These are phyloP conservation scores for Xanthia icteritia DNA, from an alignment of 2,888 invertebrate species.

Conservation along the genomic window DNA sequence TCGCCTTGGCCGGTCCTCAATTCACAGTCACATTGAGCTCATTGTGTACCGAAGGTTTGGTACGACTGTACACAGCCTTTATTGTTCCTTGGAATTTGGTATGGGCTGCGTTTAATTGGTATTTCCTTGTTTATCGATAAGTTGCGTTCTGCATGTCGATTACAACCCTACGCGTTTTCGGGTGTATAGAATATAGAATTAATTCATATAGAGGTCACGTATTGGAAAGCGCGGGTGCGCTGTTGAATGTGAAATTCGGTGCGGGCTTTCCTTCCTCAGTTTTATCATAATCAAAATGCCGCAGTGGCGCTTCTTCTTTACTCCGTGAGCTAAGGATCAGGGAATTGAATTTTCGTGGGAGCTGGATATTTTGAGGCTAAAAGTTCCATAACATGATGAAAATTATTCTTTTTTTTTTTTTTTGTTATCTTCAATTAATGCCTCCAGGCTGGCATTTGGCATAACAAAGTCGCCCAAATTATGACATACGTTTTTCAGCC, in stretches of 20 bases:
- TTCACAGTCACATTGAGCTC: slow-evolving; percentile 77
- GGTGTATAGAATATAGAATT: slow-evolving; percentile 58
- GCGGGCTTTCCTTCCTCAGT: slow-evolving; percentile 51
- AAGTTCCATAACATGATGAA: neutral
- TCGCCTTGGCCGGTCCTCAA: slow-evolving; percentile 78
- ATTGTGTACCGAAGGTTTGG: slow-evolving; percentile 74
- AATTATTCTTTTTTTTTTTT: neutral
- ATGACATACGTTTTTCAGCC: neutral
- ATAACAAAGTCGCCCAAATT: neutral
- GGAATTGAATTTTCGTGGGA: slow-evolving; percentile 14
- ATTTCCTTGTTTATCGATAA: slow-evolving; percentile 69
- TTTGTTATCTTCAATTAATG: no score
- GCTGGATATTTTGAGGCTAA: neutral
- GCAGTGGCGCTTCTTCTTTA: slow-evolving; percentile 42
- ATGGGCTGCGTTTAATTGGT: slow-evolving; percentile 75
- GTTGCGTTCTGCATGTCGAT: slow-evolving; percentile 63
- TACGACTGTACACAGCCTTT: slow-evolving; percentile 73
- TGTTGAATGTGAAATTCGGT: slow-evolving; percentile 60
- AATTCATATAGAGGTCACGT: slow-evolving; percentile 65
- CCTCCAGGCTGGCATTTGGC: neutral
- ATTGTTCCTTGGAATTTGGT: slow-evolving; percentile 79
- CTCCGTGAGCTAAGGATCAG: slow-evolving; percentile 12
- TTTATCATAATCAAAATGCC: slow-evolving; percentile 55
- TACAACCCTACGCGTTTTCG: slow-evolving; percentile 62
- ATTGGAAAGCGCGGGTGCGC: slow-evolving; percentile 54